These are phyloP conservation scores for Coleophora deauratella DNA, from an alignment of 2,888 invertebrate species.

Conservation along the genomic window DNA sequence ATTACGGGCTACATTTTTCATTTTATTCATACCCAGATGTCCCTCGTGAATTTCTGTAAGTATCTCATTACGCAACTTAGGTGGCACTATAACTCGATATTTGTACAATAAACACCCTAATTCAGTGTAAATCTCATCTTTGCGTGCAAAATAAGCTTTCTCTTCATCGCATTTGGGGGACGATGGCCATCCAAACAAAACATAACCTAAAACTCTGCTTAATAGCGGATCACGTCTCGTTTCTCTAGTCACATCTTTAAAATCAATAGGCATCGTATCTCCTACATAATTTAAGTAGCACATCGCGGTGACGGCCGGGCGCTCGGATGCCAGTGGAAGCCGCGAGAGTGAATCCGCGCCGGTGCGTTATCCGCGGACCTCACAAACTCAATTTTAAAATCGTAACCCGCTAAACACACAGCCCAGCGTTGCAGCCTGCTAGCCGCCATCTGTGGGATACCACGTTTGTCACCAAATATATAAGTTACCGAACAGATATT, in stretches of 20 bases:
- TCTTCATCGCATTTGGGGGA: slow-evolving; percentile 3
- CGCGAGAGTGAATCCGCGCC: slow-evolving; percentile 20
- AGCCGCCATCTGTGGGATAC: slow-evolving; percentile 27
- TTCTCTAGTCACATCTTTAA: background rate
- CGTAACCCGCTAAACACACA: slow-evolving; percentile 27
- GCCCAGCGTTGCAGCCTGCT: slow-evolving; percentile 30
- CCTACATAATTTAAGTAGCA: slow-evolving; percentile 1
- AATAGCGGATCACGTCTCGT: slow-evolving; percentile 3
- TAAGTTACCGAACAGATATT: slow-evolving; percentile 21
- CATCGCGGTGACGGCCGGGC: background rate
- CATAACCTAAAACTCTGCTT: slow-evolving; percentile 6
- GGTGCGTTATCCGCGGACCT: slow-evolving; percentile 11
- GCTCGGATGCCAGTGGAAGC: slow-evolving; percentile 9
- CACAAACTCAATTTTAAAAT: slow-evolving; percentile 19
- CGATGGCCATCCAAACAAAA: slow-evolving; percentile 13
- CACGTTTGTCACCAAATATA: slow-evolving; percentile 29
- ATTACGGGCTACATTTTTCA: slow-evolving; percentile 7
- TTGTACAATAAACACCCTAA: slow-evolving; percentile 13
- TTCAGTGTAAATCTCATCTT: slow-evolving; percentile 7
- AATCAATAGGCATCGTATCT: background rate
- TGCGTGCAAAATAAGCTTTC: slow-evolving; percentile 9
- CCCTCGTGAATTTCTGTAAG: slow-evolving; percentile 6
- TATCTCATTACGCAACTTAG: background rate
- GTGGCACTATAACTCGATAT: slow-evolving; percentile 11
- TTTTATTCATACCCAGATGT: slow-evolving; percentile 10